Percentiles rank a stretch among this genome's conserved stretches.
phyloP scores from a whole-genome alignment of 2,113 vertebrate genomes.

The Hippotragus niger region DNA sequence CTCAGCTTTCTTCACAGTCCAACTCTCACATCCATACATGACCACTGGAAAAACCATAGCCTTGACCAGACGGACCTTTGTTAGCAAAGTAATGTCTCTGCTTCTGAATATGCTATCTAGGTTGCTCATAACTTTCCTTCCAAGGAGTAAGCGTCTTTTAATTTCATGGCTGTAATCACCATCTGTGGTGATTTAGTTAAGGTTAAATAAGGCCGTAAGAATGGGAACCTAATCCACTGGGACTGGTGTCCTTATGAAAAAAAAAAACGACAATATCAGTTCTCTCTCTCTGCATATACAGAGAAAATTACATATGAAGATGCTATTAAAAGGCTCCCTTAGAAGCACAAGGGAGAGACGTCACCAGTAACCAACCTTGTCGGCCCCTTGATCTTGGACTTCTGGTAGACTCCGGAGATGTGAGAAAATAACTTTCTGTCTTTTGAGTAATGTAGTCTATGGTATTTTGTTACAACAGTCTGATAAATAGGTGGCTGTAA shows the following conservation, averaged over 20 bases:
- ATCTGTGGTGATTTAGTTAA: not conserved
- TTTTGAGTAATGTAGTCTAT: not conserved
- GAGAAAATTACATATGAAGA: not conserved
- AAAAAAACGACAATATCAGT: fast-evolving
- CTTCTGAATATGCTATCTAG: too few species aligned
- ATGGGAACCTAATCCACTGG: not conserved
- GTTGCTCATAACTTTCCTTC: too few species aligned
- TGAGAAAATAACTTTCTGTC: not conserved
- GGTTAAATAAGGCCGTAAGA: not conserved
- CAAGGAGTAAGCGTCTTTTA: too few species aligned
- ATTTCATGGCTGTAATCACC: too few species aligned
- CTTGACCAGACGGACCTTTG: too few species aligned
- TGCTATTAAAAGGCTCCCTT: too few species aligned
- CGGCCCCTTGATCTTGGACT: not conserved
- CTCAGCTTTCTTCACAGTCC: too few species aligned
- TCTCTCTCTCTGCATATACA: not conserved
- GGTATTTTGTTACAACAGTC: not conserved
- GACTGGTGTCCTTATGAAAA: not conserved
- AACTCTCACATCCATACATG: too few species aligned
- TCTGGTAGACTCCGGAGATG: not conserved
- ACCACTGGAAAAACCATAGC: too few species aligned
- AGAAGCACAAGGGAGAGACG: not conserved
- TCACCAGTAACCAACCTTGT: too few species aligned
- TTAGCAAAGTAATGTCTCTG: too few species aligned
- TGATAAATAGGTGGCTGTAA: not conserved